Conservation (phyloP, 2,888 invertebrate species). For the Melipona beecheii region DNA sequence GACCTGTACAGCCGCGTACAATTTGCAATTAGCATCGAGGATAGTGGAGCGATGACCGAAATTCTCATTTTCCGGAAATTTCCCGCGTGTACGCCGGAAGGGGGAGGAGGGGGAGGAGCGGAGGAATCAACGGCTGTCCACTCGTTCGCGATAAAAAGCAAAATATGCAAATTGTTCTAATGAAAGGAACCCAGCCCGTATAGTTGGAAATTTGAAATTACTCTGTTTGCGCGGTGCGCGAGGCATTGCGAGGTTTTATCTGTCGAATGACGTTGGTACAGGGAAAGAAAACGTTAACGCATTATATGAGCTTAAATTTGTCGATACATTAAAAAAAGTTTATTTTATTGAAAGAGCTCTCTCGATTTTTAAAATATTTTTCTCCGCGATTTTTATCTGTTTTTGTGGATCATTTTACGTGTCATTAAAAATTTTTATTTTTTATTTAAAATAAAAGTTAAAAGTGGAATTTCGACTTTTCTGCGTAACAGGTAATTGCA, state of each 20-base stretch:
- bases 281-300: background rate
- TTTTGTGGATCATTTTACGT: too few species aligned
- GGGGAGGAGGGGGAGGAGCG: too few species aligned
- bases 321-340: too few species aligned
- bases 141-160: background rate
- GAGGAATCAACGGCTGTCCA: slow-evolving; percentile 1
- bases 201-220: background rate
- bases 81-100: background rate
- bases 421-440: too few species aligned
- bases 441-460: too few species aligned
- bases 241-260: background rate
- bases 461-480: too few species aligned
- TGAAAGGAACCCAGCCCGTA: background rate
- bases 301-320: background rate
- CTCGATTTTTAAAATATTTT: too few species aligned
- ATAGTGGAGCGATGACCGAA: background rate
- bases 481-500: too few species aligned
- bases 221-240: background rate
- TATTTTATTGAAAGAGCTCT: too few species aligned
- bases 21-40: slow-evolving; percentile 20
- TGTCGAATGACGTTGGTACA: background rate
- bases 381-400: too few species aligned
- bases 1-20: background rate
- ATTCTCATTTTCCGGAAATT: slow-evolving; percentile 24
- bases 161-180: slow-evolving; percentile 1